Evolutionary conservation across 2,797 vertebrate species (phyloP), one percentile per base, ranked within the genome.

Genomic region (Masticophis lateralis): DNA sequence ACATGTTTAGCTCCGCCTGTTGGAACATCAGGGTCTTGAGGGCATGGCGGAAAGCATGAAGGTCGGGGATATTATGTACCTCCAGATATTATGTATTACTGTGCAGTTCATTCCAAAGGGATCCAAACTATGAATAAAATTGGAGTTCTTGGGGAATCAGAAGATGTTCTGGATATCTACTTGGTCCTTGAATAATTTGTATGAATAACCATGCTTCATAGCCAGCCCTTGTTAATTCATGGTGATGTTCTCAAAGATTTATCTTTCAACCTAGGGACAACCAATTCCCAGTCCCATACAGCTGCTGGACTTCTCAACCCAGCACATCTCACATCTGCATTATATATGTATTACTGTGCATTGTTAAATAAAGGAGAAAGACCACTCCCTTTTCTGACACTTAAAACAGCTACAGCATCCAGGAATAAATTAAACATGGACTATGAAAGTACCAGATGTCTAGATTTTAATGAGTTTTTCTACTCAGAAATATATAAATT

Each of bases 371-470:
- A 43, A 10, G 27, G 5, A 60, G 7, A 25, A 74, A 93, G 94
- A 94, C 94, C 94, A 92, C 53, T 93, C 93, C 0, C 79, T 90
- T 96, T 96, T 96, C 93, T 92, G 89, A 93, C 90, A 94, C 90
- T 96, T 91, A 86, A 89, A 96, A 88, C 0, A n/a, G 90, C 87
- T 95, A 89, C 88, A 94, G 92, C 55, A 96, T 94, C 93, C 61
- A 93, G 96, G 51, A 86, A 91, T 0, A 93, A 95, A 93, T 94
- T 92, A 95, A 89, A 94, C 0, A 0, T 92, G 92, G 93, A 97
- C 96, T 95, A 88, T 22, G 90, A 96, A 95, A 87, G 57, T 91
- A 91, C 94, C 97, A 97, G 96, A 96, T 96, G 95, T 96, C 95
- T 92, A 90, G 92, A 90, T 96, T 96, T 96, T 94, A 96, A 96